phyloP scores from a whole-genome alignment of 2,888 invertebrate genomes.

The Amphipyra berbera region DNA sequence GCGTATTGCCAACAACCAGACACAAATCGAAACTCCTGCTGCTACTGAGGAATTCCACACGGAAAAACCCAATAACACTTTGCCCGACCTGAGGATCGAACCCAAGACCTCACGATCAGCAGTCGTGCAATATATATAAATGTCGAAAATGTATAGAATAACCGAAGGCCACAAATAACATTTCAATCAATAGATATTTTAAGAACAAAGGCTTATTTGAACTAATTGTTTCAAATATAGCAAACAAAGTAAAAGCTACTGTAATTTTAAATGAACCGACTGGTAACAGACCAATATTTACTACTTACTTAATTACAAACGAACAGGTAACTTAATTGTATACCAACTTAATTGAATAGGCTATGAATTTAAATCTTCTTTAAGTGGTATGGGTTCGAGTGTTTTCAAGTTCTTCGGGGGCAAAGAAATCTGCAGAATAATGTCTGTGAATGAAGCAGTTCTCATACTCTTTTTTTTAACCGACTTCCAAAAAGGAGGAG shows the following conservation, averaged over 20 bases:
- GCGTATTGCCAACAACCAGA: too few relatives aligned
- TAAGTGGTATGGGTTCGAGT: conserved; percentile 31
- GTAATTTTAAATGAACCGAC: conserved; percentile 10
- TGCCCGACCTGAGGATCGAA: too few relatives aligned
- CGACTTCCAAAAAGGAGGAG: too few relatives aligned
- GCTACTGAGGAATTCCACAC: too few relatives aligned
- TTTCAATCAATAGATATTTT: neutral
- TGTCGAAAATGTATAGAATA: too few relatives aligned
- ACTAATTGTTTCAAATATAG: conserved; percentile 13
- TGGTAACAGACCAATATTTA: conserved; percentile 45
- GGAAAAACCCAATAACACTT: too few relatives aligned
- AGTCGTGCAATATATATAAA: too few relatives aligned
- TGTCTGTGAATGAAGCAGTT: neutral
- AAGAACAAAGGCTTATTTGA: neutral
- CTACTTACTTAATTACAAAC: conserved; percentile 36
- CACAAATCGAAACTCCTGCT: too few relatives aligned
- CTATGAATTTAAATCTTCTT: conserved; percentile 39
- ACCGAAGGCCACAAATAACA: neutral
- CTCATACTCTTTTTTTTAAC: too few relatives aligned
- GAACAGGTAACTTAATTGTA: conserved; percentile 49
- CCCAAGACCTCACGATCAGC: too few relatives aligned
- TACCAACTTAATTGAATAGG: conserved; percentile 45
- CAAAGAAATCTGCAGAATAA: neutral
- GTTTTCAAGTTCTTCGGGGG: conserved; percentile 1
- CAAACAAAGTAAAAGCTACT: conserved; percentile 6